Base-by-base conservation (phyloP, 2,888 invertebrate genomes). In the Oxystoma pomonae region DNA sequence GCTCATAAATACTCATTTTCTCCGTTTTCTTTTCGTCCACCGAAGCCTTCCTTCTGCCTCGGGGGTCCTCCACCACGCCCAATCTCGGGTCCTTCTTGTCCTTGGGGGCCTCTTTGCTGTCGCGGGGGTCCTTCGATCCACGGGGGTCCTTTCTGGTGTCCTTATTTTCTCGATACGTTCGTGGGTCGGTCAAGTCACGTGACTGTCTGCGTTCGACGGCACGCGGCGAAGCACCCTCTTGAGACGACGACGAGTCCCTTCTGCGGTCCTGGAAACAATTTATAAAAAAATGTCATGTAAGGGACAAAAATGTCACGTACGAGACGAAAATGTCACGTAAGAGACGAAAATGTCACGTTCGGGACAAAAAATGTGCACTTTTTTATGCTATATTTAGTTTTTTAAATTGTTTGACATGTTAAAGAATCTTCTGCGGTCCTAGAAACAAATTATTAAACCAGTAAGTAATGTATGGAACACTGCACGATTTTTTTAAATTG, bases 1-100 rank as follows among this genome's bases (percentile, higher is more conserved):
- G 86, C 72, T 86, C 86, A 72, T 86, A 86, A 71, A 86, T 86
- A 22, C 85, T 86, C 59, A 85, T 71, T 67, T 83, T 81, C 16
- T 81, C 77, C 7, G 76, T 62, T 68, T 80, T 70, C 60, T 68
- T 72, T 16, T 64, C 67, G 9, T 76, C 76, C 0, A 66, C 69
- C 0, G 76, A 76, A 62, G 65, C 63, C 19, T 68, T 60, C 1
- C 74, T 60, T 9, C 70, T 51, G 35, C 71, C 58, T 35, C 66
- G 55, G 2, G 67, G 65, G 58, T 64, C 66, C 0, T 53, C 58
- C 16, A 22, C 18, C 17, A 19, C 16, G 16, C 17, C 12, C n/a
- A 53, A 18, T 16, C 61, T 35, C 12, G 66, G 66, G 21, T 66
- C 66, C 21, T 35, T 35, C 12, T 35, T 60, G 61, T 61, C 63